Base-by-base conservation (phyloP, 2,797 vertebrate species). In the Sebastes nivosus region DNA sequence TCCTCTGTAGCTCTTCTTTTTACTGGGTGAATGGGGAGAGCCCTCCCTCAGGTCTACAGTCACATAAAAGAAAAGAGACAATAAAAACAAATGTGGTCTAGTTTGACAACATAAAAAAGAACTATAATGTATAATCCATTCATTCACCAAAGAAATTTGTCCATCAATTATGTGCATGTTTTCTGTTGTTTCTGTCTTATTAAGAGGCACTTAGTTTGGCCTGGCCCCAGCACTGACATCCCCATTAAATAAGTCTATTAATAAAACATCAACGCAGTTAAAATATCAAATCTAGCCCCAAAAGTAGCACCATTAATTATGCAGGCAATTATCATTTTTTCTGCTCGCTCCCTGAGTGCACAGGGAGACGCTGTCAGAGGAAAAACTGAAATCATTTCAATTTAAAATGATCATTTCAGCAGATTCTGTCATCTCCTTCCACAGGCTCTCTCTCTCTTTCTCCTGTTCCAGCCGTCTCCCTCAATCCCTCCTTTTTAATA, bases 1-100 rank as follows among this genome's bases (percentile, higher is more conserved):
- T 25, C 93, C 95, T 85, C 96, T 88, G 4, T 91, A 95, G 18
- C 91, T 93, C 50, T 94, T 94, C 84, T 96, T 96, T 68, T 96
- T 93, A 83, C 95, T 96, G 81, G 96, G 88, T 22, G 90, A 88
- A 34, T 87, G 66, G 8, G 74, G 59, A 36, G 79, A 87, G 70
- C 88, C 95, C 90, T 97, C 95, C 76, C 68, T 96, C 59, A 96
- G 90, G 84, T 93, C 95, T 95, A 69, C 0, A 82, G 32, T 18
- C 52, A 86, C 50, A 84, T 63, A 8, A 83, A 83, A 36, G 2
- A 63, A n/a, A 0, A 20, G 2, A 27, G 4, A 50, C 42, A 50
- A 50, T 11, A 8, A 68, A n/a, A 42, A 38, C n/a, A 58, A 54
- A 14, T 36, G 34, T 27, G 27, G 63, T 72, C 65, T 16, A 60